Conservation (phyloP, 2,797 vertebrate genomes). For the Eleutherodactylus coqui region DNA sequence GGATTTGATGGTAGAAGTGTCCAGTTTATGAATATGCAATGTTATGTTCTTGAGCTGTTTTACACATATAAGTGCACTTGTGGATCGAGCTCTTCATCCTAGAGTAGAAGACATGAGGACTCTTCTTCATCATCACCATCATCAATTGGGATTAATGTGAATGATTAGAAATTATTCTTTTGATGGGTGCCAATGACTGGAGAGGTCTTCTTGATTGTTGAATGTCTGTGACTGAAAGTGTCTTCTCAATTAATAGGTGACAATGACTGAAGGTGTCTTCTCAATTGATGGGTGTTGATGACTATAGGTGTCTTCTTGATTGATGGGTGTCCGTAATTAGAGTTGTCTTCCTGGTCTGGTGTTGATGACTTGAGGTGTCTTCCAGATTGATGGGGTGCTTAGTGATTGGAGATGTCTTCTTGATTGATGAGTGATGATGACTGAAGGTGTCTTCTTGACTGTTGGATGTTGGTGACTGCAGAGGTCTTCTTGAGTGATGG, state of each 20-base stretch:
- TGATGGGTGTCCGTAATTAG: neutral
- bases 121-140: too few relatives aligned
- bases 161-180: neutral
- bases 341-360: neutral
- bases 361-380: too few relatives aligned
- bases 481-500: neutral
- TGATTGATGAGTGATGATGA: neutral
- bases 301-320: neutral
- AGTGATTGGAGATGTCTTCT: neutral
- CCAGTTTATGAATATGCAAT: neutral
- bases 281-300: neutral
- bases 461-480: neutral
- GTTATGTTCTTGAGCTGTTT: neutral
- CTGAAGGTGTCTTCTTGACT: neutral
- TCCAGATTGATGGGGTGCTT: neutral
- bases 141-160: neutral
- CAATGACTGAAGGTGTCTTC: neutral
- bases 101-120: neutral
- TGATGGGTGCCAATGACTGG: neutral
- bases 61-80: neutral
- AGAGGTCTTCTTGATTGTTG: neutral
- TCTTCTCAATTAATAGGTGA: neutral
- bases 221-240: neutral
- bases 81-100: neutral
- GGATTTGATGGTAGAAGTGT: neutral